Conservation (phyloP, 2,888 invertebrate genomes). For the Phyllotreta cruciferae region DNA sequence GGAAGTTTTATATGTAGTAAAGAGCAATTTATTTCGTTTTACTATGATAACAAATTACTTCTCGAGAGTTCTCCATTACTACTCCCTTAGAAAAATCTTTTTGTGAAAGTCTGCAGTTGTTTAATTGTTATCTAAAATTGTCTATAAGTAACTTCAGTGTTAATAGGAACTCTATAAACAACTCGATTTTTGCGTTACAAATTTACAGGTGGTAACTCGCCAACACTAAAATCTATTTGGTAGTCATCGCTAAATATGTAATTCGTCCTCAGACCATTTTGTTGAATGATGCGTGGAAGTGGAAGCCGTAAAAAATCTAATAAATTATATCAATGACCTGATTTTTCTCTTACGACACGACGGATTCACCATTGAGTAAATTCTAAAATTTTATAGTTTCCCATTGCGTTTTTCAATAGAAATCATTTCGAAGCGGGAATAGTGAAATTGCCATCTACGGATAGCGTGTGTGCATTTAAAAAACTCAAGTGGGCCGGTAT, state of each 20-base stretch:
- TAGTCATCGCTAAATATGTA: constrained; percentile 7
- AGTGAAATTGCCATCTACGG: constrained; percentile 13
- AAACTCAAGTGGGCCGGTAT: constrained; percentile 36
- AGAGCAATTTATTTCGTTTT: no score
- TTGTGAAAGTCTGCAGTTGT: no score
- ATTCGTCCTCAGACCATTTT: constrained; percentile 1
- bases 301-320: no score
- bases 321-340: background rate
- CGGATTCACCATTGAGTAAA: constrained; percentile 1
- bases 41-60: no score
- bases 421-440: background rate
- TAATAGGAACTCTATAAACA: no score
- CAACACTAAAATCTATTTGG: background rate
- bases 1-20: no score
- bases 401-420: background rate
- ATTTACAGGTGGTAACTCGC: no score
- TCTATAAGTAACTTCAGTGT: no score
- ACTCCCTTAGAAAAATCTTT: no score
- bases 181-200: no score
- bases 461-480: constrained; percentile 27
- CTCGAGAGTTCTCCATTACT: no score
- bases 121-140: no score
- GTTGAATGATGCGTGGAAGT: constrained; percentile 4
- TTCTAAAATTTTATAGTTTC: constrained; percentile 9
- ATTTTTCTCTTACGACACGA: background rate